These are phyloP conservation scores for Planiliza haematocheilus DNA, from an alignment of 2,113 vertebrate genomes.

Conservation along the genomic window DNA sequence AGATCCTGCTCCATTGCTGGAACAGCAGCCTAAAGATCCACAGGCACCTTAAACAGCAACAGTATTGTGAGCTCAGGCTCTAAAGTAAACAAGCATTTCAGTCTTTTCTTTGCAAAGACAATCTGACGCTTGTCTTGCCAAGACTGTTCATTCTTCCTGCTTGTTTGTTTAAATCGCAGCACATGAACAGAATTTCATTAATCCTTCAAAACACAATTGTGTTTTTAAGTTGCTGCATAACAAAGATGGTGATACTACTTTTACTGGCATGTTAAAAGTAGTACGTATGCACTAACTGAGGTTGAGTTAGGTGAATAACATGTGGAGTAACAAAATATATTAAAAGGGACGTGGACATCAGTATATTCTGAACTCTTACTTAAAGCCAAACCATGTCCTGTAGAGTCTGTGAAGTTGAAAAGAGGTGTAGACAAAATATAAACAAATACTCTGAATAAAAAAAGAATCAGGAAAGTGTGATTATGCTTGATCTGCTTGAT, in stretches of 20 bases:
- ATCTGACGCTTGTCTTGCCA: constrained; percentile 10
- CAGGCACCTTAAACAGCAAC: constrained; percentile 17
- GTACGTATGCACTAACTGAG: constrained; percentile 1
- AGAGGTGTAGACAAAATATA: constrained; percentile 33
- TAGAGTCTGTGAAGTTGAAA: constrained; percentile 80
- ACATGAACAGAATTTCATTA: not conserved
- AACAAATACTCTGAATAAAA: not conserved
- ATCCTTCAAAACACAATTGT: not conserved
- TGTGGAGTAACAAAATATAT: not conserved
- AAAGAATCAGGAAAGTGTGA: not conserved
- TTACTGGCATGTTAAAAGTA: constrained; percentile 24
- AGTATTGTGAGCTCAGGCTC: not conserved
- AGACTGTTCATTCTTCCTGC: not conserved
- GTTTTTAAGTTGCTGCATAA: not conserved
- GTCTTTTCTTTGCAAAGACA: constrained; percentile 23
- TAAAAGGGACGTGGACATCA: constrained; percentile 17
- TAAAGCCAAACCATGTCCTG: constrained; percentile 86
- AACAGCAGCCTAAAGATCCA: constrained; percentile 11
- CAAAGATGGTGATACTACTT: not conserved
- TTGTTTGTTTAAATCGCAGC: constrained; percentile 8
- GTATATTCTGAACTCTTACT: constrained; percentile 79
- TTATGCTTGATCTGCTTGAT: not conserved
- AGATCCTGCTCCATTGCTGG: not conserved
- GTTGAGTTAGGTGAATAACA: constrained; percentile 15
- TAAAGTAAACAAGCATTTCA: constrained; percentile 6